Evolutionary conservation across 2,888 invertebrate species (phyloP), one percentile per base, ranked within the genome.

Genomic region (Petrophora chlorosata): DNA sequence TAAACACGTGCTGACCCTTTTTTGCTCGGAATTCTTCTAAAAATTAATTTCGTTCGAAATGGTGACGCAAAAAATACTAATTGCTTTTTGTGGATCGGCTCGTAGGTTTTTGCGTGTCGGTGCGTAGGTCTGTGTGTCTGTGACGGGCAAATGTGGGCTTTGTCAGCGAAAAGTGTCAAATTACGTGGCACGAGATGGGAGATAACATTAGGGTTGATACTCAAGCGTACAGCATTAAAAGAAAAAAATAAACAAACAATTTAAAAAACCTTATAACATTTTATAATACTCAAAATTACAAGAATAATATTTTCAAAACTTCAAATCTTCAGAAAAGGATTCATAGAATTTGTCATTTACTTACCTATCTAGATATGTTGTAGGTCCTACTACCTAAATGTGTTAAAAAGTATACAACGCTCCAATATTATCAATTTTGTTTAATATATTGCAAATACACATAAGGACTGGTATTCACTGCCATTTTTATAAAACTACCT

Each of bases 101-200:
- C 43, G 33, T 73, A 63, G 65, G 82, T 89, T 89, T 89, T 89
- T 88, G 80, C 82, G 76, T 70, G 65, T 61, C 69, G 67, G 70
- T 69, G 69, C 75, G 72, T 76, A 73, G 72, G 65, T 70, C 68
- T 72, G 76, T 71, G 71, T 74, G 73, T 71, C 68, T 79, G 73
- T 67, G 65, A 74, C 69, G 75, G 82, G 83, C 84, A 86, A 88
- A 89, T 85, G 87, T 89, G 89, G 81, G 79, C 80, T 87, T 87
- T 89, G 89, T 88, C 89, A 89, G 76, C 36, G 85, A 76, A 89
- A 89, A 89, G 90, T 90, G 90, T 90, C 89, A 88, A 87, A 87
- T 90, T 89, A 89, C 90, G 73, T 82, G 78, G 86, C 86, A 85
- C 86, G 85, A 88, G 88, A 86, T 87, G 75, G 65, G 13, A 80